Evolutionary conservation across 2,888 invertebrate species (phyloP).

Genomic region (Panzeria rudis): DNA sequence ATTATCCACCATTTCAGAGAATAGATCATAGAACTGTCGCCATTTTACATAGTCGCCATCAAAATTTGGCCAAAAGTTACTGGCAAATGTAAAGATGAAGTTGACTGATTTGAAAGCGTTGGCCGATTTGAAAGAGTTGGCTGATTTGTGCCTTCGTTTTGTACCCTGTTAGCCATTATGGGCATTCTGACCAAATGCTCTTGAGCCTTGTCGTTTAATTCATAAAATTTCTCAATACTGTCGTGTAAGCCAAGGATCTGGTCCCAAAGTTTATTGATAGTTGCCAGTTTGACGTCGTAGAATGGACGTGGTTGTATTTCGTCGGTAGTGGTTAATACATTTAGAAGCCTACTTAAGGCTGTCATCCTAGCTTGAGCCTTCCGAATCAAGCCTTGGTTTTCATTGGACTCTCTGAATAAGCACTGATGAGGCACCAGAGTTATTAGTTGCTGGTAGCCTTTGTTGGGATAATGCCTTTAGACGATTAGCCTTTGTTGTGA

Average conservation of each 20-base stretch:
- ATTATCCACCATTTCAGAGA: neutral
- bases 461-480: neutral
- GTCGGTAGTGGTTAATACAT: neutral
- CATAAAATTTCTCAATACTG: neutral
- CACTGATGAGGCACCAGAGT: neutral
- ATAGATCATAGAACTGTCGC: neutral
- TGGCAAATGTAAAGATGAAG: too few relatives aligned
- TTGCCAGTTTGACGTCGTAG: neutral
- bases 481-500: neutral
- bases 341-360: neutral
- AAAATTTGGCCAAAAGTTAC: too few relatives aligned
- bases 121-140: neutral
- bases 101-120: neutral
- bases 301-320: neutral
- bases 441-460: neutral
- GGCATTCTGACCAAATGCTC: too few relatives aligned
- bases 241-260: neutral
- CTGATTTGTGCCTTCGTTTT: neutral
- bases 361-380: neutral
- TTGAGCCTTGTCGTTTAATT: neutral
- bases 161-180: too few relatives aligned
- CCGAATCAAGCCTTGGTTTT: neutral
- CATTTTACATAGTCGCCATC: neutral
- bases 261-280: neutral
- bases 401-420: neutral